Percentiles rank a stretch among this genome's conserved stretches.
phyloP scores from a whole-genome alignment of 2,113 vertebrate genomes.

The Ochotona curzoniae region DNA sequence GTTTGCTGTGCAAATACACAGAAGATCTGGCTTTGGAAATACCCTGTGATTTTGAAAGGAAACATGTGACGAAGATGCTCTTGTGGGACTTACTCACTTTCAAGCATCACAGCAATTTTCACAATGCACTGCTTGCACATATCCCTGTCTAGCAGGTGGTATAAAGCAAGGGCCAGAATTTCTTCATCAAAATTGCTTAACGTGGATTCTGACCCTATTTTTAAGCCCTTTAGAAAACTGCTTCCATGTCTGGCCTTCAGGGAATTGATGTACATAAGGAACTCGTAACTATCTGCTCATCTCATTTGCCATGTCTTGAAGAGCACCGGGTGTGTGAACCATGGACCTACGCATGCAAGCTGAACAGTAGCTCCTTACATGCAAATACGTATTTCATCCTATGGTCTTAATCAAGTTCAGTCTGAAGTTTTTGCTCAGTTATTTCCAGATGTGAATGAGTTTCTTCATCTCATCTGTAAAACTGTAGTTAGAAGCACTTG shows the following conservation, averaged over 20 bases:
- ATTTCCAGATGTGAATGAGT: neutral
- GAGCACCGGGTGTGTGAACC: neutral
- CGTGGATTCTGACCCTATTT: neutral
- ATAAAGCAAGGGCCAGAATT: neutral
- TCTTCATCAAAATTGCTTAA: neutral
- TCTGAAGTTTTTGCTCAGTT: neutral
- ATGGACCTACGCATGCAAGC: too few species aligned
- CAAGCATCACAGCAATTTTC: neutral
- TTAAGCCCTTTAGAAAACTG: neutral
- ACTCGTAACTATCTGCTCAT: neutral
- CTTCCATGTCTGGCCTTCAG: neutral
- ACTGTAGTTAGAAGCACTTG: neutral
- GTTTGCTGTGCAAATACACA: neutral
- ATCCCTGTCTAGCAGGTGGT: neutral
- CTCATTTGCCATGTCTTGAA: neutral
- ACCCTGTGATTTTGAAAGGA: neutral
- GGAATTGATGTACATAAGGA: neutral
- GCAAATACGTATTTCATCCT: neutral
- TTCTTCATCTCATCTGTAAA: neutral
- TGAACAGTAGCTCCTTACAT: neutral
- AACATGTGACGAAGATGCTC: neutral
- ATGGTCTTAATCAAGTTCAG: neutral
- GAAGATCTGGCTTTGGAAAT: conserved; percentile 24
- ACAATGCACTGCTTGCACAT: neutral
- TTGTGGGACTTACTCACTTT: neutral